Conservation (phyloP, 2,888 invertebrate species). For the Prosopocoilus inquinatus region DNA sequence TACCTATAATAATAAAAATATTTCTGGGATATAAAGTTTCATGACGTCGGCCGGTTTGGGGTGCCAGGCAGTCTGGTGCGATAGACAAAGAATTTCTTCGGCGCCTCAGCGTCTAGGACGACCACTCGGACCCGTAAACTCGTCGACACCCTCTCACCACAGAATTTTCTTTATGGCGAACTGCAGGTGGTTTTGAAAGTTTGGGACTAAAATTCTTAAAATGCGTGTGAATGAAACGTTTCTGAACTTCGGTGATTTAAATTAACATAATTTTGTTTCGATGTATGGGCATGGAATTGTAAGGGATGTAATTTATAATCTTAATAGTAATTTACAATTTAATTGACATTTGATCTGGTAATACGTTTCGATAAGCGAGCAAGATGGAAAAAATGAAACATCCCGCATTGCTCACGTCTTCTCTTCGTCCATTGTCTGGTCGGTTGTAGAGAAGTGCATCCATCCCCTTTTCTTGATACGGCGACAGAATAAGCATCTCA, state of each 20-base stretch:
- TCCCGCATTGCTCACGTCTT: too few relatives aligned
- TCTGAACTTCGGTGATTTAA: too few relatives aligned
- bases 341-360: too few relatives aligned
- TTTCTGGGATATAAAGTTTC: neutral
- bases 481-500: constrained; percentile 17
- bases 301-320: too few relatives aligned
- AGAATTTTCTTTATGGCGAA: constrained; percentile 21
- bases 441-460: constrained; percentile 3
- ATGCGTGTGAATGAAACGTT: too few relatives aligned
- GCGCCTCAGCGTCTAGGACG: constrained; percentile 35
- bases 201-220: too few relatives aligned
- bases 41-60: constrained; percentile 8
- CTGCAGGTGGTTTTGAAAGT: constrained; percentile 33
- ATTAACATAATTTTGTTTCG: too few relatives aligned
- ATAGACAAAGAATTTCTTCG: constrained; percentile 22
- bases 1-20: constrained; percentile 2
- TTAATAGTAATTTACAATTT: too few relatives aligned
- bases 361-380: too few relatives aligned
- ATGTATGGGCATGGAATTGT: too few relatives aligned
- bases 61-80: constrained; percentile 32
- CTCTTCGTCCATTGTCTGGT: constrained; percentile 12
- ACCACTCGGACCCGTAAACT: constrained; percentile 22
- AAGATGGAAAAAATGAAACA: too few relatives aligned
- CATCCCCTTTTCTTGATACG: constrained; percentile 18
- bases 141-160: constrained; percentile 20